Evolutionary conservation across 1,140 invertebrate species (phyloP).

Genomic region (Potamilus streckersoni): DNA sequence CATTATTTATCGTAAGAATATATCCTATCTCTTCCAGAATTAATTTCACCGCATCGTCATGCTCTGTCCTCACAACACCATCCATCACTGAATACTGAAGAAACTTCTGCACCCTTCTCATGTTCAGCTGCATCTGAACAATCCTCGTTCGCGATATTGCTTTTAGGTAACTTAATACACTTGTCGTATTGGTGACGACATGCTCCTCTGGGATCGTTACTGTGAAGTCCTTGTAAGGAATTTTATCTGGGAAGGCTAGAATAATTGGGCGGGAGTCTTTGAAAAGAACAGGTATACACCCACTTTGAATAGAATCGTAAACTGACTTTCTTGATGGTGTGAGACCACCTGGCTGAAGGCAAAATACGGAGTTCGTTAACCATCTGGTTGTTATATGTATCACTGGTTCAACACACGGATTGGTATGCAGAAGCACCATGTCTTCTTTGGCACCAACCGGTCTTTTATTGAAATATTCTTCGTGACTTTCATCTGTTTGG

Average conservation of each 20-base stretch:
- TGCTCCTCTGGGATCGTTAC: constrained; percentile 30
- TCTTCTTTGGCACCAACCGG: too few species aligned
- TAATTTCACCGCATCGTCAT: too few species aligned
- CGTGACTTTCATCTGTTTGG: too few species aligned
- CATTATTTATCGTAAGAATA: too few species aligned
- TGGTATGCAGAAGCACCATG: too few species aligned
- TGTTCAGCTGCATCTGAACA: constrained; percentile 25
- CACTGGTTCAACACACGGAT: too few species aligned
- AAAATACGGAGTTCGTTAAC: constrained; percentile 40
- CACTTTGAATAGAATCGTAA: constrained; percentile 50
- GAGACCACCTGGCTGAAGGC: constrained; percentile 53
- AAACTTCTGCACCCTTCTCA: constrained; percentile 36
- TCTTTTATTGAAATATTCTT: too few species aligned
- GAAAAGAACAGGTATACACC: constrained; percentile 56
- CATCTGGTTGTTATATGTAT: too few species aligned
- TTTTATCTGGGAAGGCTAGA: constrained; percentile 38
- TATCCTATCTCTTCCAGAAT: too few species aligned
- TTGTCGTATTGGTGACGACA: constrained; percentile 8
- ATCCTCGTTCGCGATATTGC: constrained; percentile 32
- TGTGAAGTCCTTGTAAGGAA: constrained; percentile 43
- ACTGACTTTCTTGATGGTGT: constrained; percentile 57
- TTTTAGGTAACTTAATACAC: constrained; percentile 30
- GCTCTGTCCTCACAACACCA: not conserved
- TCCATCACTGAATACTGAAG: constrained; percentile 43
- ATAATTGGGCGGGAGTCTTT: constrained; percentile 11